Percentiles rank a stretch among this genome's conserved stretches.
phyloP scores from a whole-genome alignment of 2,113 vertebrate genomes.

The Alethe diademata region DNA sequence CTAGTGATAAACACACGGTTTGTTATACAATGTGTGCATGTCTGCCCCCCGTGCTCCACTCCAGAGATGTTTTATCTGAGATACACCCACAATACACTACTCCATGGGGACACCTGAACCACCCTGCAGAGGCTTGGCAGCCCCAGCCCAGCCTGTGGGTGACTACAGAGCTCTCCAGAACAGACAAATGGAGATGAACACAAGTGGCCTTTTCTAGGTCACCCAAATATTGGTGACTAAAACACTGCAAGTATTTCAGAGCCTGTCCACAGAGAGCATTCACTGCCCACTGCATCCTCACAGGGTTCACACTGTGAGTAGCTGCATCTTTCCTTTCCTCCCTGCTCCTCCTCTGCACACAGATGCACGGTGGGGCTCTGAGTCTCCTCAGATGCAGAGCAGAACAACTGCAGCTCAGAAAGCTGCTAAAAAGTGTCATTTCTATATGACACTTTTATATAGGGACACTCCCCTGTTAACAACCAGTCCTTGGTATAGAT shows the following conservation, averaged over 20 bases:
- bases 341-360: background rate
- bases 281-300: background rate
- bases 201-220: background rate
- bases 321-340: background rate
- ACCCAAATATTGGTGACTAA: background rate
- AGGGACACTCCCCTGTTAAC: fast-evolving
- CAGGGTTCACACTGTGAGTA: background rate
- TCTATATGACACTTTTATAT: background rate
- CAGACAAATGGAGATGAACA: background rate
- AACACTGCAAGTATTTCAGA: background rate
- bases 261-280: background rate
- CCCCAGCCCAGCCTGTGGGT: fast-evolving
- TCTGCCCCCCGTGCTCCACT: background rate
- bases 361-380: fast-evolving
- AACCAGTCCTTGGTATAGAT: background rate
- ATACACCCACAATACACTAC: fast-evolving
- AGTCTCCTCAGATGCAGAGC: background rate
- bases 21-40: fast-evolving
- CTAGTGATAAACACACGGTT: background rate
- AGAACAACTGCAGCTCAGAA: background rate
- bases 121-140: background rate
- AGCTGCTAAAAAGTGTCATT: background rate
- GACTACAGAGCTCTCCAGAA: background rate
- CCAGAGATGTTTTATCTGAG: background rate
- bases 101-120: background rate